phyloP scores from a whole-genome alignment of 2,113 vertebrate species.

The Periophthalmus modestus region DNA sequence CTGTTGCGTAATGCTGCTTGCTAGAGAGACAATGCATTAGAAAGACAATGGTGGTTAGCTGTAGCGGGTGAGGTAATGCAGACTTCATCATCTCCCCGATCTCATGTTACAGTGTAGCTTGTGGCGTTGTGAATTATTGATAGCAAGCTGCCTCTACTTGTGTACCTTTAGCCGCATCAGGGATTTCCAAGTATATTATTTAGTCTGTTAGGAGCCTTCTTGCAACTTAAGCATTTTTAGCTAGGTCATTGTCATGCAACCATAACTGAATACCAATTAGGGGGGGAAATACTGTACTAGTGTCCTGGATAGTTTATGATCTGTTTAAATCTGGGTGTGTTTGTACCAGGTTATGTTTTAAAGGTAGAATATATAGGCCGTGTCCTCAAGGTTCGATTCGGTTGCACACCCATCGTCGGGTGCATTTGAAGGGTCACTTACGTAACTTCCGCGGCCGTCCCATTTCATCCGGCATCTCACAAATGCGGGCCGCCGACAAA shows the following conservation, averaged over 20 bases:
- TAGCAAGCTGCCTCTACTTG: background rate
- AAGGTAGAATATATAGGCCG: no score
- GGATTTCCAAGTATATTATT: background rate
- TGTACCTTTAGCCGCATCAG: background rate
- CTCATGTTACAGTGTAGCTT: conserved; percentile 48
- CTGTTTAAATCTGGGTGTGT: background rate
- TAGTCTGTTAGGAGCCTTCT: background rate
- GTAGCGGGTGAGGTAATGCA: conserved; percentile 16
- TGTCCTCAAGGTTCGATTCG: no score
- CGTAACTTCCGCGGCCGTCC: no score
- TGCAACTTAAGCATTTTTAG: background rate
- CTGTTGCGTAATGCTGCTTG: conserved; percentile 32
- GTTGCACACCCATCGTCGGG: no score
- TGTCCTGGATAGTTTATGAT: background rate
- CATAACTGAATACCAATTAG: background rate
- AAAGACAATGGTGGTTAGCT: background rate
- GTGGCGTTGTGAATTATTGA: conserved; percentile 53
- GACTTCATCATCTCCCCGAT: conserved; percentile 26
- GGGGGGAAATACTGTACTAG: background rate
- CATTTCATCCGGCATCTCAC: no score
- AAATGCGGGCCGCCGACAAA: no score
- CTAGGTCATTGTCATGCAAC: background rate
- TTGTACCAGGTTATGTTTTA: no score
- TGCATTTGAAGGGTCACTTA: no score
- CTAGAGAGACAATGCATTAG: background rate